Evolutionary conservation across 2,113 vertebrate genomes (phyloP), one percentile per base, ranked within the genome.

Genomic region (Channa argus): DNA sequence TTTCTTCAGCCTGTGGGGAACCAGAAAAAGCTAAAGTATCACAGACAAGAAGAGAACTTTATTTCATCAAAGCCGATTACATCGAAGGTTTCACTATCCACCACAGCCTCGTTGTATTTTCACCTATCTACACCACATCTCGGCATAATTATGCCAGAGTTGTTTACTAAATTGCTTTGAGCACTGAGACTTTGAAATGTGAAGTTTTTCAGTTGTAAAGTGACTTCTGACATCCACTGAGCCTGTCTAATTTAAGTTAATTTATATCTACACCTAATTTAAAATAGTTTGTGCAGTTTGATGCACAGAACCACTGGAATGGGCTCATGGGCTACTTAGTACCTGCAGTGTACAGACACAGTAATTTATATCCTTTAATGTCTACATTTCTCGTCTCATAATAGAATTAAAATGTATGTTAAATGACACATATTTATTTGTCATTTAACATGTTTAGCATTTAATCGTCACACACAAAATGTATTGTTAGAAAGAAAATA

Each of bases 181-280:
- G 13, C 13, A 1, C 61, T 78, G 84, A 69, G 64, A 54, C 82
- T 91, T 83, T 91, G 81, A 92, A 82, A 75, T 84, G 81, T 66
- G 75, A 86, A 76, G 85, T 53, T 46, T 71, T 85, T 70, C 49
- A 70, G 59, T 87, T 83, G 67, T 12, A 54, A 89, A 76, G 79
- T 68, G 58, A 24, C 41, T 61, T 70, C 61, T 74, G 64, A 73
- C 12, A 50, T 81, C 72, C 69, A 68, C 56, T 15, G 56, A 74
- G 49, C 45, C 10, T 72, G 60, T 47, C 41, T 66, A 14, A 60
- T 74, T 58, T 50, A 54, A 75, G 86, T 86, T 72, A 46, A 53
- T 69, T 58, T 63, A 24, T 24, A 24, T 24, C 24, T 24, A 24
- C 24, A 24, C 24, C 38, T 41, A 24, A 8, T 76, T 73, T 56